Evolutionary conservation across 2,113 vertebrate genomes (phyloP).

Genomic region (Prunella fulvescens): DNA sequence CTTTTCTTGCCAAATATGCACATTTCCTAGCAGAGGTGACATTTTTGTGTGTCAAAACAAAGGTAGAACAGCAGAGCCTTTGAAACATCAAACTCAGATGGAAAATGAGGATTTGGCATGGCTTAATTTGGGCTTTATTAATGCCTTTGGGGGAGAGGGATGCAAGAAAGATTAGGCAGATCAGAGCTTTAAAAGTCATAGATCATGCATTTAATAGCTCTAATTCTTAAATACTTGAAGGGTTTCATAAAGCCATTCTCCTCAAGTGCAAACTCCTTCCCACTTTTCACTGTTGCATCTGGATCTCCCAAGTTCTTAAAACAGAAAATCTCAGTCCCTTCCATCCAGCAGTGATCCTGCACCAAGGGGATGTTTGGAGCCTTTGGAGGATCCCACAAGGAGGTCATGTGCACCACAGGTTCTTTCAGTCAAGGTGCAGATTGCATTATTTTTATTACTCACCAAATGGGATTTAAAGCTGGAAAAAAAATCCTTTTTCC

Average conservation of each 20-base stretch:
- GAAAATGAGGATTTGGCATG: constrained; percentile 49
- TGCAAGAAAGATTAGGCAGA: constrained; percentile 48
- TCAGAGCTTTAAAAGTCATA: constrained; percentile 32
- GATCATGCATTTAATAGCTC: constrained; percentile 42
- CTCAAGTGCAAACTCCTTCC: constrained; percentile 10
- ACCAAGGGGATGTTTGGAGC: not conserved
- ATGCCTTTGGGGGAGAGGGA: constrained; percentile 23
- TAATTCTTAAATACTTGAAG: constrained; percentile 42
- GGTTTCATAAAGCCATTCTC: constrained; percentile 9
- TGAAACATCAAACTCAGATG: constrained; percentile 42
- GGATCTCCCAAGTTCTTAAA: not conserved
- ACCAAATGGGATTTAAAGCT: not conserved
- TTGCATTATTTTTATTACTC: not conserved
- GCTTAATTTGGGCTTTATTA: constrained; percentile 39
- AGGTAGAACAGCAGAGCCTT: constrained; percentile 29
- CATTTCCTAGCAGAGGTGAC: constrained; percentile 15
- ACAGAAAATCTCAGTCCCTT: not conserved
- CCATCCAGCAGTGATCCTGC: not conserved
- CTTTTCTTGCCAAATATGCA: not conserved
- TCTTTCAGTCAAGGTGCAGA: not conserved
- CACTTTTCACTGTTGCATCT: not conserved
- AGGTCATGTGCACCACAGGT: not conserved
- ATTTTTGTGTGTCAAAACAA: constrained; percentile 40
- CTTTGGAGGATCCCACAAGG: not conserved
- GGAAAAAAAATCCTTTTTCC: not conserved